Percentiles rank a stretch among this genome's conserved stretches.
Conservation (phyloP, 2,797 vertebrate species). For the Orientallactaga sibirica region DNA sequence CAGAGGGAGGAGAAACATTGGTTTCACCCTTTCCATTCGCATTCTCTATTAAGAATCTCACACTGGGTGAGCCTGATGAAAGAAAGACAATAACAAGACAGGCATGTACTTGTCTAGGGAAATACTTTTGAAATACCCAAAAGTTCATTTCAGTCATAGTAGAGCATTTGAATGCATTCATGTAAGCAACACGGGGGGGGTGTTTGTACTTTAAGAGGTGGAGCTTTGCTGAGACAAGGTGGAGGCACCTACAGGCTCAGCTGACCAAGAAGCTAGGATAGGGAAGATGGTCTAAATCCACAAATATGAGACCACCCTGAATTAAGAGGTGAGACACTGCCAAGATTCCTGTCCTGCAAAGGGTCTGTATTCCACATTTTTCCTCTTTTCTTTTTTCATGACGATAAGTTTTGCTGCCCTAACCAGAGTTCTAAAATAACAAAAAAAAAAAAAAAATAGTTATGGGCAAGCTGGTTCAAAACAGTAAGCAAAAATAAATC, state of each 20-base stretch:
- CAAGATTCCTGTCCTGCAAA: background rate
- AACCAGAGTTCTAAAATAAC: background rate
- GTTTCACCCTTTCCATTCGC: background rate
- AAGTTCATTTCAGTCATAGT: background rate
- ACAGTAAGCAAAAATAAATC: background rate
- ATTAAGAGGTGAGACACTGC: background rate
- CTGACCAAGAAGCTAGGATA: background rate
- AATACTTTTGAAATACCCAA: slow-evolving; percentile 3
- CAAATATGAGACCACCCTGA: background rate
- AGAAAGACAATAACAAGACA: background rate
- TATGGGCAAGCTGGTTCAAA: background rate
- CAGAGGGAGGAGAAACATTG: background rate
- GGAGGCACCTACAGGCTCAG: background rate
- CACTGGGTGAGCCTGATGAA: background rate
- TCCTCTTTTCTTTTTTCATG: background rate
- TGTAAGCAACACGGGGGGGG: background rate
- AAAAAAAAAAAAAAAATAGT: background rate
- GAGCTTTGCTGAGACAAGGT: background rate
- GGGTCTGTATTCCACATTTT: background rate
- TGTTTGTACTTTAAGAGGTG: background rate
- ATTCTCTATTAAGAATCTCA: background rate
- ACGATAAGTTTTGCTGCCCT: background rate
- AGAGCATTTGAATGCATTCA: background rate
- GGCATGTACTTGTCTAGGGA: background rate
- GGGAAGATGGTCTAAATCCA: background rate